A percentile compares a stretch with the other conserved stretches of the same genome.
These are phyloP conservation scores for Pyrocoelia pectoralis DNA, from an alignment of 2,888 invertebrate species.

Conservation along the genomic window DNA sequence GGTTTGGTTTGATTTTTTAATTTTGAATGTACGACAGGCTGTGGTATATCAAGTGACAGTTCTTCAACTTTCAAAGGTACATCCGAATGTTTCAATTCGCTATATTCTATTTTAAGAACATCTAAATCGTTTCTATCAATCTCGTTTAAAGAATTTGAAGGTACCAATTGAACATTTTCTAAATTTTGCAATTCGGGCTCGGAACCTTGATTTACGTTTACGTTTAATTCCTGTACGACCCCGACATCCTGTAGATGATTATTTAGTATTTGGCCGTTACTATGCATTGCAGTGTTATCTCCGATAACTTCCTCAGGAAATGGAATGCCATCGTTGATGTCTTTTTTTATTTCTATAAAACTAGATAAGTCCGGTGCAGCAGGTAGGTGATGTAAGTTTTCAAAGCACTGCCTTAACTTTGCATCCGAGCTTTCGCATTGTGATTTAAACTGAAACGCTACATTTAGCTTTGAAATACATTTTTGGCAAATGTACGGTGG, in stretches of 20 bases:
- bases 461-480: slow-evolving; percentile 57
- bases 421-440: slow-evolving; percentile 58
- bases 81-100: slow-evolving; percentile 45
- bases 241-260: slow-evolving; percentile 14
- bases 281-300: slow-evolving; percentile 15
- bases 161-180: slow-evolving; percentile 46
- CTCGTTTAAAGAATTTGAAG: slow-evolving; percentile 32
- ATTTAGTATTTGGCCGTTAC: slow-evolving; percentile 4
- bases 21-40: slow-evolving; percentile 23
- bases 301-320: slow-evolving; percentile 12
- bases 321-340: slow-evolving; percentile 23
- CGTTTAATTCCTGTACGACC: slow-evolving; percentile 19
- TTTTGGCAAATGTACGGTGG: slow-evolving; percentile 58
- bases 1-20: slow-evolving; percentile 49
- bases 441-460: slow-evolving; percentile 59
- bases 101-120: slow-evolving; percentile 50
- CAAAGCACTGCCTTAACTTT: slow-evolving; percentile 56
- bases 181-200: slow-evolving; percentile 41
- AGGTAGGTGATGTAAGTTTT: slow-evolving; percentile 49
- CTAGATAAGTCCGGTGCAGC: slow-evolving; percentile 50
- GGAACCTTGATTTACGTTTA: slow-evolving; percentile 22
- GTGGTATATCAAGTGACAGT: slow-evolving; percentile 39
- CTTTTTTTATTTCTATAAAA: slow-evolving; percentile 53
- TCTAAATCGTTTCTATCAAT: slow-evolving; percentile 42
- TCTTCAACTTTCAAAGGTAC: slow-evolving; percentile 47